Evolutionary conservation across 2,797 vertebrate species (phyloP), one percentile per base, ranked within the genome.

Genomic region (Gymnodraco acuticeps): DNA sequence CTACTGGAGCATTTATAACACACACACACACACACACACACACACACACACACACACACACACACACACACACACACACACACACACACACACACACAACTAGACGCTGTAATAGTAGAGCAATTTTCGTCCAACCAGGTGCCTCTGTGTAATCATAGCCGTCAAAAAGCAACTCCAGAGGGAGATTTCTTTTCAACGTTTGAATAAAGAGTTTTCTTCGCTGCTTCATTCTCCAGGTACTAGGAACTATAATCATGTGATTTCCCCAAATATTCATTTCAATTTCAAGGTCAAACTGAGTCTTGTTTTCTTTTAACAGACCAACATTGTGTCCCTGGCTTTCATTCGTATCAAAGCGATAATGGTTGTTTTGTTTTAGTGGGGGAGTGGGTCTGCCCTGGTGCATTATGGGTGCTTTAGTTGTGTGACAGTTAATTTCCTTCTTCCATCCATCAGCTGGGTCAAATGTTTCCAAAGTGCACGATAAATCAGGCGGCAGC

Each of bases 51-150:
- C 23, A 80, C 66, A 58, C 60, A 27, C 23, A 38, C 31, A 10
- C 23, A 15, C 54, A 23, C 47, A 61, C 23, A 59, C 12, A 27
- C 54, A 23, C 47, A 54, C 23, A 59, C 12, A 19, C 61, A 62
- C 59, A 61, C 19, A 46, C 68, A 63, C 64, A 67, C 72, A 68
- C 58, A 45, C 62, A 52, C 12, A 81, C 70, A 73, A n/a, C 7
- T 20, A 82, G 53, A 60, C 7, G 15, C 47, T 74, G 52, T 88
- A 90, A 88, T 87, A 58, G 78, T 70, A 74, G 74, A 83, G 80
- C 80, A 90, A 90, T 92, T 91, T 92, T 85, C 85, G 76, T 86
- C 75, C 77, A 85, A 31, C 62, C 70, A 85, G 83, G 81, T 81
- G 80, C 76, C 67, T 33, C 33, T 74, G 64, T 85, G 68, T 87